A percentile compares a stretch with the other conserved stretches of the same genome.
Evolutionary conservation across 2,113 vertebrate species (phyloP).

Genomic region (Notechis scutatus): DNA sequence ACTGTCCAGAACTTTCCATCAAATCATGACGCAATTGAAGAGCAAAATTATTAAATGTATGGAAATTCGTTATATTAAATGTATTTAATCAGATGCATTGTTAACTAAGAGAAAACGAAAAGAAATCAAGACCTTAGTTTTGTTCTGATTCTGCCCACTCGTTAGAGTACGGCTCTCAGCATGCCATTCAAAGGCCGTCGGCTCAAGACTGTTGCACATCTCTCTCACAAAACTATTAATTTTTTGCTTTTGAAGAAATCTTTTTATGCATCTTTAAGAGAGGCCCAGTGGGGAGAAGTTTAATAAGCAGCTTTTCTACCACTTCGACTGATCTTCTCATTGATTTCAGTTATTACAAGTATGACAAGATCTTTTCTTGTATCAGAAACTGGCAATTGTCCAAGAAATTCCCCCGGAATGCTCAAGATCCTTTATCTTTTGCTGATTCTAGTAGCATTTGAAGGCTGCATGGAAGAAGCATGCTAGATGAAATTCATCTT

Average conservation of each 20-base stretch:
- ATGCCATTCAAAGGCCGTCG: background rate
- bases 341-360: background rate
- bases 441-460: background rate
- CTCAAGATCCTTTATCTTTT: background rate
- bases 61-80: background rate
- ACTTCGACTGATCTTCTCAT: background rate
- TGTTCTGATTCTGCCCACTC: background rate
- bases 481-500: background rate
- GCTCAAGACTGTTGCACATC: background rate
- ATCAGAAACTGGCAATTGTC: background rate
- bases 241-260: background rate
- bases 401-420: background rate
- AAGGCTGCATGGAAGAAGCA: background rate
- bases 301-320: conserved; percentile 5
- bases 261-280: background rate
- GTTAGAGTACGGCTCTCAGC: background rate
- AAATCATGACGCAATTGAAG: background rate
- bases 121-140: background rate
- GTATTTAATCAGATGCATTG: background rate
- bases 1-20: background rate
- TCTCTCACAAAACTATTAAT: background rate
- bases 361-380: background rate
- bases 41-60: background rate
- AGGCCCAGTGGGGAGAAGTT: background rate
- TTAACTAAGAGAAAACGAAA: background rate